A percentile compares a stretch with the other conserved stretches of the same genome.
These are phyloP conservation scores for Drusus annulatus DNA, from an alignment of 1,140 invertebrate species.

Conservation along the genomic window DNA sequence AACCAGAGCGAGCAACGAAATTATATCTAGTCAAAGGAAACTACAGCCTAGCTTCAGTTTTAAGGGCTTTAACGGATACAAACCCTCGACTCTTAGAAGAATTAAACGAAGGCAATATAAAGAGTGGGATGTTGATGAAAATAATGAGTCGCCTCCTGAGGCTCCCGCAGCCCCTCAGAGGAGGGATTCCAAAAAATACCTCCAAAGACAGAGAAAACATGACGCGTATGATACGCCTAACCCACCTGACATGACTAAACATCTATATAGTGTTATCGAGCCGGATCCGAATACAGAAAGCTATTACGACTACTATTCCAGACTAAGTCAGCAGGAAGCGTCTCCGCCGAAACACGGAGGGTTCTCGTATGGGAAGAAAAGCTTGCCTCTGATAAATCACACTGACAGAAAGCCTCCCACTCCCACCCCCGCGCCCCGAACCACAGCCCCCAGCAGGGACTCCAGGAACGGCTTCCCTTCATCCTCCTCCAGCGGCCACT, in stretches of 20 bases:
- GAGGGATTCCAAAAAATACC: conserved; percentile 70
- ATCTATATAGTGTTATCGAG: conserved; percentile 48
- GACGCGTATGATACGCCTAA: conserved; percentile 67
- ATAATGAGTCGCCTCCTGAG: conserved; percentile 63
- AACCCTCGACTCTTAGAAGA: conserved; percentile 71
- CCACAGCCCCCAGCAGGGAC: conserved; percentile 11
- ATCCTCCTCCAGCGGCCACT: conserved; percentile 27
- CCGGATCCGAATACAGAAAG: conserved; percentile 69
- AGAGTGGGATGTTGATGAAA: conserved; percentile 71
- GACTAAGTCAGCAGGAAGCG: conserved; percentile 70
- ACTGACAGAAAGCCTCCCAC: conserved; percentile 36
- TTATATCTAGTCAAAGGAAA: conserved; percentile 67
- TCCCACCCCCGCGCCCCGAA: conserved; percentile 52
- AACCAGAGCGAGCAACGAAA: conserved; percentile 68
- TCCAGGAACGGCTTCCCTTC: conserved; percentile 10
- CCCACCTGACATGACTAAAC: conserved; percentile 59
- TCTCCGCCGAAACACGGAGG: conserved; percentile 15
- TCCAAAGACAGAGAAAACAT: conserved; percentile 68
- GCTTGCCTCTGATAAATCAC: conserved; percentile 1
- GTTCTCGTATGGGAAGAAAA: conserved; percentile 25
- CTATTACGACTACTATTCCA: conserved; percentile 71
- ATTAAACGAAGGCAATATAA: conserved; percentile 71
- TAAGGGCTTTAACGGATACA: conserved; percentile 74
- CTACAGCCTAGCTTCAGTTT: conserved; percentile 71
- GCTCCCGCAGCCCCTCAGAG: conserved; percentile 65